phyloP scores from a whole-genome alignment of 2,888 invertebrate species.

The Aphrophora alni region DNA sequence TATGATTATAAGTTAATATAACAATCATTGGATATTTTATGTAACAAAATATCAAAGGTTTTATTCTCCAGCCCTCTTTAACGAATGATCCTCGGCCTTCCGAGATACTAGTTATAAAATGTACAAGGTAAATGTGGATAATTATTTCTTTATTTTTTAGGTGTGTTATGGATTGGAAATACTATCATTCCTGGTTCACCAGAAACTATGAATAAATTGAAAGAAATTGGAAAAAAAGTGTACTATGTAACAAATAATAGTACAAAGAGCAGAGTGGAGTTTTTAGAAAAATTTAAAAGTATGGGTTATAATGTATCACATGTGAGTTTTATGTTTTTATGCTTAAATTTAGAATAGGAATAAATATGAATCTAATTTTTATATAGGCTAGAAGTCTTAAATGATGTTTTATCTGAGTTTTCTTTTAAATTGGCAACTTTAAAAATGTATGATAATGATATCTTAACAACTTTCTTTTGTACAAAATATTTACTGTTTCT shows the following conservation, averaged over 20 bases:
- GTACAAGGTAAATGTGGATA: background rate
- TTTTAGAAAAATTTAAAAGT: slow-evolving; percentile 63
- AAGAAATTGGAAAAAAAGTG: slow-evolving; percentile 64
- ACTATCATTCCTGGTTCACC: slow-evolving; percentile 60
- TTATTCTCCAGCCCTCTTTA: no score
- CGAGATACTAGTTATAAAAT: background rate
- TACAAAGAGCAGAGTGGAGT: slow-evolving; percentile 65
- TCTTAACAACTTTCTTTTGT: no score
- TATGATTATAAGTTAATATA: no score
- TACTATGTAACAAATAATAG: slow-evolving; percentile 75
- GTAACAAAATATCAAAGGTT: no score
- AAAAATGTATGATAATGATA: no score
- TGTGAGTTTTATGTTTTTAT: slow-evolving; percentile 20
- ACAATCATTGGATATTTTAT: no score
- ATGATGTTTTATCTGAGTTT: background rate
- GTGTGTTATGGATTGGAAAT: slow-evolving; percentile 65
- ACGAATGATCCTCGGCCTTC: no score
- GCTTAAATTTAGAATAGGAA: background rate
- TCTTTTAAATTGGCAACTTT: no score
- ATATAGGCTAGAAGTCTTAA: background rate
- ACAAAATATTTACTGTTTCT: no score
- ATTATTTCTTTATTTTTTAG: slow-evolving; percentile 48
- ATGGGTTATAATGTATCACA: slow-evolving; percentile 55
- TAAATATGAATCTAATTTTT: background rate
- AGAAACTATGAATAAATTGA: slow-evolving; percentile 60